Evolutionary conservation across 2,888 invertebrate genomes (phyloP).

Genomic region (Amphipoea lucens): DNA sequence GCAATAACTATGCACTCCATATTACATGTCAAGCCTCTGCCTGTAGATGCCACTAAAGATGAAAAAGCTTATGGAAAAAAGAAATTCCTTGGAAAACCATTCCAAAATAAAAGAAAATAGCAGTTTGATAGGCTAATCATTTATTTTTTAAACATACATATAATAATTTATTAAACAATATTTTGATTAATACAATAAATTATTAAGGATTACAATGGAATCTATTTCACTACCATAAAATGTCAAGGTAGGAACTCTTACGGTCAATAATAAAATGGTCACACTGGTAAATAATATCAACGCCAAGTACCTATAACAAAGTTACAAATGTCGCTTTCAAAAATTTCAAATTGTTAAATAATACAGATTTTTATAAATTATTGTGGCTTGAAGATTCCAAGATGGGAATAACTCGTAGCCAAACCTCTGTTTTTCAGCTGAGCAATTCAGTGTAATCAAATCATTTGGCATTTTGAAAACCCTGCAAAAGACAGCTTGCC

Average conservation of each 20-base stretch:
- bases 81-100: slow-evolving; percentile 79
- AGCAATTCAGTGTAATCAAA: slow-evolving; percentile 21
- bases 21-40: slow-evolving; percentile 92
- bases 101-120: slow-evolving; percentile 77
- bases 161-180: slow-evolving; percentile 46
- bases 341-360: slow-evolving; percentile 1
- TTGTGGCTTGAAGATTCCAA: slow-evolving; percentile 11
- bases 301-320: slow-evolving; percentile 69
- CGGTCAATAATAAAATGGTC: slow-evolving; percentile 32
- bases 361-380: background rate
- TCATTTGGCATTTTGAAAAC: slow-evolving; percentile 34
- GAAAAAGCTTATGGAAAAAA: slow-evolving; percentile 81
- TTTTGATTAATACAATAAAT: slow-evolving; percentile 38
- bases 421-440: slow-evolving; percentile 11
- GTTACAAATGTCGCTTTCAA: slow-evolving; percentile 38
- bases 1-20: slow-evolving; percentile 93
- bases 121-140: slow-evolving; percentile 56
- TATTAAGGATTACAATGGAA: slow-evolving; percentile 14
- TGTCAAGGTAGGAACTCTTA: slow-evolving; percentile 36
- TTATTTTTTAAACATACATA: slow-evolving; percentile 58
- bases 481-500: slow-evolving; percentile 50
- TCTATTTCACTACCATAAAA: slow-evolving; percentile 30
- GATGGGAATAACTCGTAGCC: background rate
- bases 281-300: slow-evolving; percentile 59
- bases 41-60: slow-evolving; percentile 84